Evolutionary conservation across 2,797 vertebrate genomes (phyloP).

Genomic region (Falco columbarius): DNA sequence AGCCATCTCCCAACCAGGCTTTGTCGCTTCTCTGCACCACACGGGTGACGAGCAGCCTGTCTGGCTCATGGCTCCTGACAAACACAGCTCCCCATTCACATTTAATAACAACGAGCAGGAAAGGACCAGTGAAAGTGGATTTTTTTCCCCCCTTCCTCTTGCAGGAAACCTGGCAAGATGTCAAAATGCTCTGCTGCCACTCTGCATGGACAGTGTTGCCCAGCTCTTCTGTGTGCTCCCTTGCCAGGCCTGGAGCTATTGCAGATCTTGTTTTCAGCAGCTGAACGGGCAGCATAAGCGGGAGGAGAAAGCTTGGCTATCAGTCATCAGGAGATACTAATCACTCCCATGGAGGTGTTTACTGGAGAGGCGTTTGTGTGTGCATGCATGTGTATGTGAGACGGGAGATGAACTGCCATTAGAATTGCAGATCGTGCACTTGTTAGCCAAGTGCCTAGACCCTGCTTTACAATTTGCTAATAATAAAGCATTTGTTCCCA

Average conservation of each 20-base stretch:
- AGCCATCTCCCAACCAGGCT: neutral
- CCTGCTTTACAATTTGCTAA: constrained; percentile 38
- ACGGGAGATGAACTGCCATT: constrained; percentile 24
- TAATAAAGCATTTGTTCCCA: constrained; percentile 50
- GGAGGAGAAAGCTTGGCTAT: neutral
- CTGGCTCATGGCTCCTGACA: neutral
- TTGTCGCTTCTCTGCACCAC: neutral
- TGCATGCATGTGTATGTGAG: neutral
- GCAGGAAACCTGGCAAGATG: constrained; percentile 2
- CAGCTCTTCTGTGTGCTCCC: neutral
- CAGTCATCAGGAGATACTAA: constrained; percentile 36
- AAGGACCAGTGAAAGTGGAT: neutral
- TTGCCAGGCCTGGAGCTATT: constrained; percentile 12
- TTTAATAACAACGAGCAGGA: neutral
- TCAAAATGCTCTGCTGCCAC: neutral
- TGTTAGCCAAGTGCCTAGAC: constrained; percentile 24
- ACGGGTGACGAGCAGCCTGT: neutral
- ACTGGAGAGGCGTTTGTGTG: neutral
- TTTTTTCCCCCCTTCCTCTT: neutral
- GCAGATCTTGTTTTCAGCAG: constrained; percentile 5
- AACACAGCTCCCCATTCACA: neutral
- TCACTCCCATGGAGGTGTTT: constrained; percentile 40
- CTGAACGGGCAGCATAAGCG: neutral
- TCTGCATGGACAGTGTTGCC: neutral
- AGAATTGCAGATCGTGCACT: constrained; percentile 55